Conservation (phyloP, 2,888 invertebrate genomes). For the Colletes collaris region DNA sequence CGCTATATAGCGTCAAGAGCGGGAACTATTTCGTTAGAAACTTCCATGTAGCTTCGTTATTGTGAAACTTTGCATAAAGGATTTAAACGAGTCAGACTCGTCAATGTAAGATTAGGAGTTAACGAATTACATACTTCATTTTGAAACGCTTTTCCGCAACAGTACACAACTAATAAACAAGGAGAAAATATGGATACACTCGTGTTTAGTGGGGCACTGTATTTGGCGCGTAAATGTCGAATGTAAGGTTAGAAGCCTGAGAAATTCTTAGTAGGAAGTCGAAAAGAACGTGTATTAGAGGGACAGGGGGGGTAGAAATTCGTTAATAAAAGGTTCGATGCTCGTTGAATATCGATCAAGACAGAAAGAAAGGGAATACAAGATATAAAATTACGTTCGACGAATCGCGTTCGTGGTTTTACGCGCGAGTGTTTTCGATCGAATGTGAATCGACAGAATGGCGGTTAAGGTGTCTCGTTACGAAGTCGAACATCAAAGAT, state of each 20-base stretch:
- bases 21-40: too few relatives aligned
- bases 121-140: too few relatives aligned
- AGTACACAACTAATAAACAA: too few relatives aligned
- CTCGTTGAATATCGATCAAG: background rate
- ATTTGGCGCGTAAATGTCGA: background rate
- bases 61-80: too few relatives aligned
- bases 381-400: background rate
- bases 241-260: conserved; percentile 20
- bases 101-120: too few relatives aligned
- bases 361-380: background rate
- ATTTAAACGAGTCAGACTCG: too few relatives aligned
- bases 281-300: background rate
- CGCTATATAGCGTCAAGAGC: too few relatives aligned
- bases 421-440: background rate
- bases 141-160: too few relatives aligned
- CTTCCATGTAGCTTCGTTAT: too few relatives aligned
- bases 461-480: conserved; percentile 19
- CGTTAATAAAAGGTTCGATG: background rate
- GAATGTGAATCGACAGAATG: background rate
- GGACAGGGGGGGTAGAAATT: background rate
- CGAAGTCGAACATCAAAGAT: conserved; percentile 28
- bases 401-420: background rate
- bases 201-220: too few relatives aligned
- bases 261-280: background rate
- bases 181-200: too few relatives aligned